These are phyloP conservation scores for Phoenicopterus ruber DNA, from an alignment of 2,113 vertebrate genomes.

Conservation along the genomic window DNA sequence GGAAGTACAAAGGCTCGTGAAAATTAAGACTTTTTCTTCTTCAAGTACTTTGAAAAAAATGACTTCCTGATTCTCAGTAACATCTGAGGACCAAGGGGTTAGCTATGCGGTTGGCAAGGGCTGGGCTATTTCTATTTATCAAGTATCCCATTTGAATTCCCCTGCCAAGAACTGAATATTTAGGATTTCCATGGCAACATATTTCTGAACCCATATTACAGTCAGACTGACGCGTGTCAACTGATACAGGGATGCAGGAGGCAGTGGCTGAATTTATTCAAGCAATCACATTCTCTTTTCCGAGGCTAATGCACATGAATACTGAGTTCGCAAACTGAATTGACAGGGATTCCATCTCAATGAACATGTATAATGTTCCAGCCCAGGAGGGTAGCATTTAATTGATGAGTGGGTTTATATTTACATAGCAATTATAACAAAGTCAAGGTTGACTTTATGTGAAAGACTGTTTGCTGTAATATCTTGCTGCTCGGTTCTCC, in stretches of 20 bases:
- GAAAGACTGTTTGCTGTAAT: neutral
- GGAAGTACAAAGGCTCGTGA: neutral
- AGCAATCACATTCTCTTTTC: constrained; percentile 48
- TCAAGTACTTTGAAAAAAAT: neutral
- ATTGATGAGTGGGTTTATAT: constrained; percentile 51
- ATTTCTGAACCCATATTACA: neutral
- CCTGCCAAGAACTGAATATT: constrained; percentile 21
- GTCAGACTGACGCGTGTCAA: neutral
- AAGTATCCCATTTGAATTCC: neutral
- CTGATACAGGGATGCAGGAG: constrained; percentile 38
- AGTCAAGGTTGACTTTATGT: constrained; percentile 12
- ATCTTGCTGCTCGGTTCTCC: neutral
- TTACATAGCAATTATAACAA: constrained; percentile 42
- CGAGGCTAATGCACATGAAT: constrained; percentile 43
- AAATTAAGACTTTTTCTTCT: neutral
- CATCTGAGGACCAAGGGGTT: neutral
- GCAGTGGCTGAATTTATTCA: constrained; percentile 56
- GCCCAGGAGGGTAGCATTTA: constrained; percentile 25
- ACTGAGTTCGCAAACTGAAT: neutral
- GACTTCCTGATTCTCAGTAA: neutral
- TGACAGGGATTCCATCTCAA: constrained; percentile 33
- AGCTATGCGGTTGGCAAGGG: neutral
- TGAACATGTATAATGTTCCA: constrained; percentile 35
- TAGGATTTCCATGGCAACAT: constrained; percentile 21
- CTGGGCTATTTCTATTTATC: neutral